Evolutionary conservation across 1,140 invertebrate genomes (phyloP).

Genomic region (Lutraria rhynchaena): DNA sequence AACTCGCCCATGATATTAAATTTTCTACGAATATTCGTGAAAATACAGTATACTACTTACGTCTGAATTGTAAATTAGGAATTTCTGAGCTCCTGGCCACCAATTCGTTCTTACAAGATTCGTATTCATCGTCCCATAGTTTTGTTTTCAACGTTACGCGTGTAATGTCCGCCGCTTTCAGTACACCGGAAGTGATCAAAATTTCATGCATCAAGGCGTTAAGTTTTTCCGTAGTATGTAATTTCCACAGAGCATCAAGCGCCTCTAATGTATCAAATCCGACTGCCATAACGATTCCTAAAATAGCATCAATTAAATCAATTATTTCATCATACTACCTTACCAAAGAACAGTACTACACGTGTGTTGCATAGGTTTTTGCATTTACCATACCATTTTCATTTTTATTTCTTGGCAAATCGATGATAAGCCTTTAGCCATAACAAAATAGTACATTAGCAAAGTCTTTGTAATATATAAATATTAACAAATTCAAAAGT

Average conservation of each 20-base stretch:
- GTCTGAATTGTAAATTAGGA: slow-evolving; percentile 43
- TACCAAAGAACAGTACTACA: too few relatives aligned
- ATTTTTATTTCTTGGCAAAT: too few relatives aligned
- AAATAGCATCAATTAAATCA: too few relatives aligned
- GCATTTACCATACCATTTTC: too few relatives aligned
- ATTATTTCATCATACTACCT: too few relatives aligned
- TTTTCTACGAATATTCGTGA: too few relatives aligned
- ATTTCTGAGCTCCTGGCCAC: not conserved
- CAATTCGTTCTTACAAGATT: slow-evolving; percentile 63
- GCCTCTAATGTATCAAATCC: slow-evolving; percentile 59
- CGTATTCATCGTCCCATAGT: slow-evolving; percentile 72
- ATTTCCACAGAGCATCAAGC: slow-evolving; percentile 59
- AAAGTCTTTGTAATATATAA: too few relatives aligned
- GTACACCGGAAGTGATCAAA: slow-evolving; percentile 60
- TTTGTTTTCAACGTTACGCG: slow-evolving; percentile 63
- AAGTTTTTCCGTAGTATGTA: slow-evolving; percentile 55
- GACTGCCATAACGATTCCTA: slow-evolving; percentile 67
- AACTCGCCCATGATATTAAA: too few relatives aligned
- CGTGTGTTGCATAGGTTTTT: too few relatives aligned
- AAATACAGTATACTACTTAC: slow-evolving; percentile 35
- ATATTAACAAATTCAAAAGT: too few relatives aligned
- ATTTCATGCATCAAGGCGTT: slow-evolving; percentile 63
- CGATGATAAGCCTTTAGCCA: too few relatives aligned
- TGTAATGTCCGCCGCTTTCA: slow-evolving; percentile 53
- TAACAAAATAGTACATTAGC: too few relatives aligned